Base-by-base conservation (phyloP, 64 coral and sea anemone genomes). In the Dendrophyllia cribrosa region DNA sequence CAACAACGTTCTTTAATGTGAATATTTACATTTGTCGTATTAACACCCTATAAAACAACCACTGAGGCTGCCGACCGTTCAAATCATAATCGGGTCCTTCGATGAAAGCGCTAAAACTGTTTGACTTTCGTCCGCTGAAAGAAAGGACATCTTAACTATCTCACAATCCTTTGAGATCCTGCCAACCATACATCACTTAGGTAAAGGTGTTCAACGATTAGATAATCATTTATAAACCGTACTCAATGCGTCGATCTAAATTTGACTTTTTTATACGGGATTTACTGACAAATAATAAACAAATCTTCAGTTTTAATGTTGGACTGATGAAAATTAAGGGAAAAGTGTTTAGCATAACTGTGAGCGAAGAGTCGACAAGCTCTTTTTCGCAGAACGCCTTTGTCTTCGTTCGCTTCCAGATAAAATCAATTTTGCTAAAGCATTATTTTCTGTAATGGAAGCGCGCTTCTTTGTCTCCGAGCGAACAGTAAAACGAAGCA, bases 21-120 rank as follows among this genome's bases (percentile, higher is more conserved):
- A 49, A 58, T 94, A 94, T 94, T 94, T 83, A 94, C 86, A 76
- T 87, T 51, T 89, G 56, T 59, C 75, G 10, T 89, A 94, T 94
- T 94, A 94, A 94, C 92, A 94, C 92, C 90, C 69, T 63, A 48
- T 75, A 74, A 76, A 50, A 20, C 76, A 93, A 66, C 66, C 63
- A 59, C 44, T 51, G 71, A 53, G 52, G 7, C 22, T 86, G 17
- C 50, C n/a, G 67, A 53, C 26, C 66, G 48, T 49, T 61, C 26
- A 48, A 73, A 75, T 73, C 68, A 44, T 66, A 67, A 73, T 80
- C 61, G 48, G 22, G 81, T 81, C 34, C 61, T 82, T n/a, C 20
- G 15, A 67, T 21, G 24, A 59, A 88, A 44, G 26, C 79, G 16
- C 64, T 82, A 78, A 78, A 59, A 20, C 16, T 17, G 69, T 56